Evolutionary conservation across 2,888 invertebrate species (phyloP), one percentile per base, ranked within the genome.

Genomic region (Clivina fossor): DNA sequence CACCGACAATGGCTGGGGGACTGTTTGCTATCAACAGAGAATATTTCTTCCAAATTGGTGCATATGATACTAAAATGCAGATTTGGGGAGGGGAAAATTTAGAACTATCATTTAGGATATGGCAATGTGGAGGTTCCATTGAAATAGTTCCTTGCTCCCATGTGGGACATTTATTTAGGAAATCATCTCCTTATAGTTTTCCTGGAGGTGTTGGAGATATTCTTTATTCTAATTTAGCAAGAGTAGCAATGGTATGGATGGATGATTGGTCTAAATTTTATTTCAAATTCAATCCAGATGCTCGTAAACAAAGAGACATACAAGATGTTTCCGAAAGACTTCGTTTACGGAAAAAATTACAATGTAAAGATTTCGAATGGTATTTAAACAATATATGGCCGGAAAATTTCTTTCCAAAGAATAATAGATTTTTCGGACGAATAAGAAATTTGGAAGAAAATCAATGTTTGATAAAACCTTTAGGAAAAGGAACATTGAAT

Each of bases 1-100:
- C 92, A 0, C 94, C 94, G 0, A 88, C 93, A 0, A 95, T 95
- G 93, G 95, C 95, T 0, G 95, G 95, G 0, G 95, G 95, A 0
- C 75, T 95, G n/a, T 95, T 94, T 70, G 86, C 93, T 0, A 93
- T 95, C 59, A 84, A 91, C 62, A 84, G 83, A 63, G 81, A 85
- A 46, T 89, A 91, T 63, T 96, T 96, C 69, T 92, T 90, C 76
- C 84, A 92, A 60, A 74, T 93, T 11, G 96, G 95, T 0, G 79
- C 81, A 4, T 86, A 86, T 62, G 86, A 86, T 62, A 81, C 84
- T 64, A 78, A 80, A 32, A 85, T 85, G 85, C 82, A 86, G 64
- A 93, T 97, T 58, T 99, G 98, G 98, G 98, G 99, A 3, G 98
- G 95, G 0, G 98, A 99, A 74, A 99, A 99, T 74, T 79, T 99